These are phyloP conservation scores for Crotalus helleri DNA, from an alignment of 2,113 vertebrate species.

Conservation along the genomic window DNA sequence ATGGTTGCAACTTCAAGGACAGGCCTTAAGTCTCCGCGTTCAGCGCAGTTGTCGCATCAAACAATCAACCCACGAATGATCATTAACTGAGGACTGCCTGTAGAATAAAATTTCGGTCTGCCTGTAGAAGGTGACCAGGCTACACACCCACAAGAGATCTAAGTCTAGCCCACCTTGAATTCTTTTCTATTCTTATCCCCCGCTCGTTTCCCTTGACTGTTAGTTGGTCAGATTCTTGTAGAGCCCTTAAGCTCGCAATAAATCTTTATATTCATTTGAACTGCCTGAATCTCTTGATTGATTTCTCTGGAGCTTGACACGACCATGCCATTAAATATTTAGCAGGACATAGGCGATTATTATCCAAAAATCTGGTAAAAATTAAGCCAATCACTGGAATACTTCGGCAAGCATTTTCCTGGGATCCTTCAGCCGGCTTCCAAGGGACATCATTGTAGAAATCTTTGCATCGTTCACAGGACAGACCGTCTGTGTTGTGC, in stretches of 20 bases:
- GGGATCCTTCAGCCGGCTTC: slow-evolving; percentile 74
- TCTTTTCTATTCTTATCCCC: not conserved
- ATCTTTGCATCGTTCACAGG: slow-evolving; percentile 83
- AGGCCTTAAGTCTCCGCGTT: not conserved
- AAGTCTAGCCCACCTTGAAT: not conserved
- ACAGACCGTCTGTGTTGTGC: slow-evolving; percentile 80
- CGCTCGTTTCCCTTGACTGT: not conserved
- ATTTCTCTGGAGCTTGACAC: not conserved
- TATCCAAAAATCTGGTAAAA: not conserved
- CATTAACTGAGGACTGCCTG: not conserved
- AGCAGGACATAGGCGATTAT: not conserved
- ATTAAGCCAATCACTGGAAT: slow-evolving; percentile 30
- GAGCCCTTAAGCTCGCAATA: not conserved
- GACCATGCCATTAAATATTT: not conserved
- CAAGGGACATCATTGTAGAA: slow-evolving; percentile 86
- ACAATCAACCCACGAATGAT: not conserved
- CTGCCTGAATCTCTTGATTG: not conserved
- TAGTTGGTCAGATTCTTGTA: not conserved
- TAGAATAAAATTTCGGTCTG: not conserved
- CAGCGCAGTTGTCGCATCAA: not conserved
- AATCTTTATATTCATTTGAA: not conserved
- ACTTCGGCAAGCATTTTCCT: slow-evolving; percentile 77
- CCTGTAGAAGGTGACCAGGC: not conserved
- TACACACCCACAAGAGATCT: not conserved
- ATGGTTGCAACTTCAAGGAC: not conserved